A percentile compares a stretch with the other conserved stretches of the same genome.
phyloP scores from a whole-genome alignment of 2,888 invertebrate genomes.

The Cheilosia soror region DNA sequence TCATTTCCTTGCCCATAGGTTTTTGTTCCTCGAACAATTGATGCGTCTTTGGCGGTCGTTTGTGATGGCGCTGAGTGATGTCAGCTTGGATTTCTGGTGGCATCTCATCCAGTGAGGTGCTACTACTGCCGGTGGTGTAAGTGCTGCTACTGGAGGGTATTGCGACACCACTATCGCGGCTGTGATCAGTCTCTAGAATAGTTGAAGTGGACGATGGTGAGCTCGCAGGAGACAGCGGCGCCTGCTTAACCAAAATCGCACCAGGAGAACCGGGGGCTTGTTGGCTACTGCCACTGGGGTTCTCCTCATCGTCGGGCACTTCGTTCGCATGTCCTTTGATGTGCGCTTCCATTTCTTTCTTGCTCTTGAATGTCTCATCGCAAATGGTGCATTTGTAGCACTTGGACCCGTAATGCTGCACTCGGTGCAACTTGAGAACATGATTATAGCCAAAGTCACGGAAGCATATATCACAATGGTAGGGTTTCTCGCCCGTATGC shows the following conservation, averaged over 20 bases:
- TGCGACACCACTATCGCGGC: conserved; percentile 82
- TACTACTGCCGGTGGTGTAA: conserved; percentile 67
- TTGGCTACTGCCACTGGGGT: conserved; percentile 60
- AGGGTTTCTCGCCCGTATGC: conserved; percentile 95
- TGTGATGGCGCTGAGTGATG: conserved; percentile 81
- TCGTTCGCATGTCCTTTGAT: conserved; percentile 90
- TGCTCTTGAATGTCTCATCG: conserved; percentile 94
- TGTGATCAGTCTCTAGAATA: conserved; percentile 80
- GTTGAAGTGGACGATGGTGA: conserved; percentile 65
- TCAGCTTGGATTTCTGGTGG: conserved; percentile 66
- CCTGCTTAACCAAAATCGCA: conserved; percentile 45
- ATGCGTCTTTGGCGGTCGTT: conserved; percentile 78
- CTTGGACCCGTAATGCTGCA: conserved; percentile 95
- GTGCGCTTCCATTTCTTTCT: conserved; percentile 95
- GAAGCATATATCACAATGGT: conserved; percentile 95
- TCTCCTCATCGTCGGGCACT: conserved; percentile 84
- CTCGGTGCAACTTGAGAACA: conserved; percentile 94
- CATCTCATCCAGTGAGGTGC: conserved; percentile 69
- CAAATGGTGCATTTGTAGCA: conserved; percentile 97
- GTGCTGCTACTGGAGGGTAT: conserved; percentile 78
- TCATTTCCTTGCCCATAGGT: conserved; percentile 60
- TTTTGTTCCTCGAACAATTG: conserved; percentile 49
- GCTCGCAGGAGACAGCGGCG: conserved; percentile 47
- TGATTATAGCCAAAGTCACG: conserved; percentile 96
- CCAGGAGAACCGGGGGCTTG: conserved; percentile 48